Base-by-base conservation (phyloP, 2,113 vertebrate species). In the Oreotrochilus melanogaster region DNA sequence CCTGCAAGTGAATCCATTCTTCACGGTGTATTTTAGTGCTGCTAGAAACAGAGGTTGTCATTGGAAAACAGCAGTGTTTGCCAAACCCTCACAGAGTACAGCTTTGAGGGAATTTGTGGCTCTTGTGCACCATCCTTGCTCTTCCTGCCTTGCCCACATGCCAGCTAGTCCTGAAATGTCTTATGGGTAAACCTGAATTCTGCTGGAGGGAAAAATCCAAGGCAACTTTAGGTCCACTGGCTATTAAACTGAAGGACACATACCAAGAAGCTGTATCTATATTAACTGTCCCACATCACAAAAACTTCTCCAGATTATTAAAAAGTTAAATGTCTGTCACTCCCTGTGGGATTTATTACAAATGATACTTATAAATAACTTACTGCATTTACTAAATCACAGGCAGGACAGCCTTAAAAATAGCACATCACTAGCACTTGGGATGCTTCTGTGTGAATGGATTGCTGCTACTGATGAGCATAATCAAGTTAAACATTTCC, bases 401-500 rank as follows among this genome's bases (percentile, higher is more conserved):
- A 69, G 57, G 13, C 25, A 57, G 62, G 62, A 70, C 33, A 86
- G 73, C 39, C 61, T 85, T 81, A 71, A 83, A 89, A 70, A 37
- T 10, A 87, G 61, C 74, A 54, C 72, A 33, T 53, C 24, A 18
- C 73, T 37, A 60, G 16, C 54, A 62, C 57, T n/a, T 45, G 28
- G 27, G 79, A 37, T 74, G 79, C 82, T 92, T 90, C 73, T 37
- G 73, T 80, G 64, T 57, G 91, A 85, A 91, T n/a, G 70, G 66
- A 95, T 93, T 75, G 65, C 54, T 62, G 58, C 84, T 79, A 35
- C 60, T 92, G 93, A 93, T 80, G 90, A 96, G 39, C 27, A 70
- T 74, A 91, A 94, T 95, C 86, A 94, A 85, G 93, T 97, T 95
- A 97, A 97, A 93, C 18, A 95, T 97, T 96, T 69, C 62, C 79